Evolutionary conservation across 2,888 invertebrate genomes (phyloP).

Genomic region (Diplolepis rosae): DNA sequence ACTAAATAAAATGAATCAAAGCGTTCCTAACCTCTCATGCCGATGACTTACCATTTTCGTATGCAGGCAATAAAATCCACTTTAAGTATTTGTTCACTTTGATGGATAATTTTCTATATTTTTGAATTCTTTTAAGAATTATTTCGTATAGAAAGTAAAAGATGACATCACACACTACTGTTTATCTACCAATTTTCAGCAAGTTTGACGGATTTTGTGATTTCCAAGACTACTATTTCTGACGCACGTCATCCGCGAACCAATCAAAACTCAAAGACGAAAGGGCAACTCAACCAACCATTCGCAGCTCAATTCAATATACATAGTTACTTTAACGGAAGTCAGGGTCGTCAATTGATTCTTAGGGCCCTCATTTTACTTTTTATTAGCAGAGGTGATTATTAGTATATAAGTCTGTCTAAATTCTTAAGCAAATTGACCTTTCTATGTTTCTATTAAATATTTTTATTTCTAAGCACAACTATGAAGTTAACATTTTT

Average conservation of each 20-base stretch:
- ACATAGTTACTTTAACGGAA: not conserved
- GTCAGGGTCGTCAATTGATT: not conserved
- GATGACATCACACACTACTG: conserved; percentile 10
- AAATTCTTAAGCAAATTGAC: not conserved
- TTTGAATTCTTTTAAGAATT: not conserved
- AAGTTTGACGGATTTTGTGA: conserved; percentile 12
- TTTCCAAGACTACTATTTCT: not conserved
- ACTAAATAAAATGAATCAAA: not conserved
- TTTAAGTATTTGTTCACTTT: not conserved
- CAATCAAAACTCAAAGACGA: not conserved
- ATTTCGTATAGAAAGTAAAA: not conserved
- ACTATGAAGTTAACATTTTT: not conserved
- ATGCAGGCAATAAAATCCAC: not conserved
- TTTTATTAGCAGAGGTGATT: no score
- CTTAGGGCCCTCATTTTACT: not conserved
- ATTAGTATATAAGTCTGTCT: no score
- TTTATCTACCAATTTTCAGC: not conserved
- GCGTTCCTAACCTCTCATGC: conserved; percentile 23
- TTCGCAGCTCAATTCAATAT: no score
- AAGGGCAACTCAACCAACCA: not conserved
- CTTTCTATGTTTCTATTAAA: not conserved
- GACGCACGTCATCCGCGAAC: not conserved
- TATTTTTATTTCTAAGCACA: not conserved
- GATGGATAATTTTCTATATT: not conserved
- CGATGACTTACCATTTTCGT: conserved; percentile 22